Evolutionary conservation across 2,888 invertebrate species (phyloP).

Genomic region (Philopedon plagiatum): DNA sequence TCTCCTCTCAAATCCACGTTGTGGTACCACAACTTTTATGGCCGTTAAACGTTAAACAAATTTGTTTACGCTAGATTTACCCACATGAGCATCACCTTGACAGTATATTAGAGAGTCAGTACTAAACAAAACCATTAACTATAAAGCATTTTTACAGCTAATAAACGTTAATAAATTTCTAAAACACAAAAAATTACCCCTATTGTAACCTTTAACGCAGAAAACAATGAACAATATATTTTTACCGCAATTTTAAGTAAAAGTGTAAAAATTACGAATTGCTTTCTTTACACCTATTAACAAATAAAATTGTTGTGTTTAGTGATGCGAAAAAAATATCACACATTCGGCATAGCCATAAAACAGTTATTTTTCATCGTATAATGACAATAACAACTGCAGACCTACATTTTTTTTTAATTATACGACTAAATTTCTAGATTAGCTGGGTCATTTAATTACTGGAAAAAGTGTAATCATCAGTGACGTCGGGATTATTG

Average conservation of each 20-base stretch:
- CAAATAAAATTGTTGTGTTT: background rate
- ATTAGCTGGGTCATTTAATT: constrained; percentile 30
- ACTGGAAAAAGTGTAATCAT: background rate
- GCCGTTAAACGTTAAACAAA: too few species aligned
- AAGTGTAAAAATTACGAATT: constrained; percentile 28
- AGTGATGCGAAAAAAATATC: constrained; percentile 17
- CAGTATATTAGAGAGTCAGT: too few species aligned
- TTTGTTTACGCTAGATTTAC: too few species aligned
- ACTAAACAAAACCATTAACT: too few species aligned
- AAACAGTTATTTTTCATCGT: constrained; percentile 36
- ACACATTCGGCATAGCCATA: background rate
- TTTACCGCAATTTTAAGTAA: constrained; percentile 17
- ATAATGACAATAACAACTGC: constrained; percentile 12
- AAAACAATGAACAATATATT: background rate
- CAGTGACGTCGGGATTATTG: too few species aligned
- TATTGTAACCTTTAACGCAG: background rate
- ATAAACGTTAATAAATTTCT: background rate
- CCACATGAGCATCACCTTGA: too few species aligned
- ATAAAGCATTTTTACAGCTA: too few species aligned
- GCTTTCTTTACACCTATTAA: constrained; percentile 15
- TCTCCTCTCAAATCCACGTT: too few species aligned
- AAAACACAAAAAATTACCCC: background rate
- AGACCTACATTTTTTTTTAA: constrained; percentile 31
- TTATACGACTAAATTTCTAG: constrained; percentile 33
- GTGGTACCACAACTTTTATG: too few species aligned